A percentile compares a stretch with the other conserved stretches of the same genome.
These are phyloP conservation scores for Channa argus DNA, from an alignment of 2,113 vertebrate species.

Conservation along the genomic window DNA sequence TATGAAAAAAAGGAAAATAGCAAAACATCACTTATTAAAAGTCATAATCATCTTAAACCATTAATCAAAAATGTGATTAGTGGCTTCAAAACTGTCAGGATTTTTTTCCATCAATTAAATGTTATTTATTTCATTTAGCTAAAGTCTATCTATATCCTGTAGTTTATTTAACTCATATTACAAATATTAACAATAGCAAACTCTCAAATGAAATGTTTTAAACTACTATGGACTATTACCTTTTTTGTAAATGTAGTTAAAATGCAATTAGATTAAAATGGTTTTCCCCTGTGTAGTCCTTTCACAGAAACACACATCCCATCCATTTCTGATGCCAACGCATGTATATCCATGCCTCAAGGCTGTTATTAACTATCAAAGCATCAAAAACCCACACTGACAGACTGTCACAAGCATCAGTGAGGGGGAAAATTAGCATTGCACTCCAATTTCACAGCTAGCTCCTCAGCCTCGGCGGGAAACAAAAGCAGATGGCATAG, in stretches of 20 bases:
- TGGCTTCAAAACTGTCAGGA: no score
- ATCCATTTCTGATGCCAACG: background rate
- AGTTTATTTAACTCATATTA: no score
- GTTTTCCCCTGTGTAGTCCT: background rate
- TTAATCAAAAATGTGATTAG: no score
- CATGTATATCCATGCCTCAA: conserved; percentile 20
- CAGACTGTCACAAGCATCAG: conserved; percentile 46
- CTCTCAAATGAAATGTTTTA: background rate
- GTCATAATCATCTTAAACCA: no score
- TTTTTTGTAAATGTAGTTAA: background rate
- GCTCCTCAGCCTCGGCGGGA: conserved; percentile 32
- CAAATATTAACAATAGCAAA: no score
- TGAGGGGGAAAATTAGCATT: conserved; percentile 61
- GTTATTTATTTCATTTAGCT: no score
- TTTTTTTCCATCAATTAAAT: no score
- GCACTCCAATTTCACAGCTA: conserved; percentile 57
- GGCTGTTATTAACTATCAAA: conserved; percentile 43
- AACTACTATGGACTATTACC: no score
- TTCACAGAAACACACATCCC: background rate
- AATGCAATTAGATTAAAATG: background rate
- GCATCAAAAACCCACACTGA: conserved; percentile 60
- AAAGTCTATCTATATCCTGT: background rate
- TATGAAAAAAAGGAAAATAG: no score
- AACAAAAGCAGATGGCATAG: conserved; percentile 51
- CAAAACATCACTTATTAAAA: no score